Conservation (phyloP, 2,888 invertebrate species). For the Thecocarcelia acutangulata region DNA sequence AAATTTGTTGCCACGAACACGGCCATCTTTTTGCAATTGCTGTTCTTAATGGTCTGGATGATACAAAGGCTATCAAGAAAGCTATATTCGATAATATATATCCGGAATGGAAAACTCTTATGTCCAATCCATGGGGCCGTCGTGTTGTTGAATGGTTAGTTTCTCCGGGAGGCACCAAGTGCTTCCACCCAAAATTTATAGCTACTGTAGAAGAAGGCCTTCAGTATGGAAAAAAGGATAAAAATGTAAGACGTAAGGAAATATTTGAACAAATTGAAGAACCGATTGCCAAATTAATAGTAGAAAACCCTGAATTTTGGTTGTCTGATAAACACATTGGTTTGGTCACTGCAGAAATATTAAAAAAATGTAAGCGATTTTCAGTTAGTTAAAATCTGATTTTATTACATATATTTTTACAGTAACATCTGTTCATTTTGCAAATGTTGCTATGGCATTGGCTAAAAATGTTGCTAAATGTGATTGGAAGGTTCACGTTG, state of each 20-base stretch:
- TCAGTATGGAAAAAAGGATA: constrained; percentile 88
- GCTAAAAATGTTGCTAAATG: constrained; percentile 81
- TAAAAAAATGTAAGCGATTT: constrained; percentile 84
- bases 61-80: constrained; percentile 94
- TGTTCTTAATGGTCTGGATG: constrained; percentile 94
- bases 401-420: constrained; percentile 44
- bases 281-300: constrained; percentile 83
- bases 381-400: background rate
- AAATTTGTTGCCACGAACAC: constrained; percentile 92
- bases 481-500: constrained; percentile 83
- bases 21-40: constrained; percentile 92
- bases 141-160: constrained; percentile 94
- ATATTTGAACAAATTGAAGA: constrained; percentile 86
- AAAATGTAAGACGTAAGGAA: constrained; percentile 86
- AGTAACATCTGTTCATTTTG: constrained; percentile 80
- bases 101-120: constrained; percentile 86
- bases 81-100: constrained; percentile 88
- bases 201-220: constrained; percentile 89
- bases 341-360: constrained; percentile 86
- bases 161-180: constrained; percentile 89
- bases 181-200: constrained; percentile 91
- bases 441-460: constrained; percentile 81
- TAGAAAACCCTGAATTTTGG: constrained; percentile 86
- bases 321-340: constrained; percentile 86
- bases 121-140: constrained; percentile 90